Evolutionary conservation across 2,888 invertebrate genomes (phyloP), one percentile per base, ranked within the genome.

Genomic region (Amiota mariae): DNA sequence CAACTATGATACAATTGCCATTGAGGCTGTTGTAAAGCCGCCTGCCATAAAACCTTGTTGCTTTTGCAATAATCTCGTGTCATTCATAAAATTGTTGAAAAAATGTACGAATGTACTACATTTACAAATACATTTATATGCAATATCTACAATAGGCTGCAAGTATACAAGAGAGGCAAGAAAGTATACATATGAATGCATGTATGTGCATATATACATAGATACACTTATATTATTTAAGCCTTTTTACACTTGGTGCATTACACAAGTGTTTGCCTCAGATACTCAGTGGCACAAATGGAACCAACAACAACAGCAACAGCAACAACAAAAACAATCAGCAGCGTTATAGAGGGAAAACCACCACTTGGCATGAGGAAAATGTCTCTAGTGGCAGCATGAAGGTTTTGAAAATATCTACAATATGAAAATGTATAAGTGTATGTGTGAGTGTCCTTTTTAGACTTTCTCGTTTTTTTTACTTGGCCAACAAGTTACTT

Each of bases 231-330:
- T 36, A n/a, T 13, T 24, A 36, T 36, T 67, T 18, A 51, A 24
- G 46, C 67, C 20, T 67, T 66, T 11, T 47, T 18, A n/a, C n/a
- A 63, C 48, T 66, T 59, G n/a, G 24, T 51, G 51, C 67, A 67
- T 51, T 67, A 51, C 11, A 67, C n/a, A 57, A 49, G 51, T 67
- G 51, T 67, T 67, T 67, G 67, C 67, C 51, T 36, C 36, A 36
- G 36, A 36, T 4, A 36, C 36, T 36, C 36, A 36, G 36, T 36
- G 36, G 36, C 8, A 36, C 36, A 2, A 36, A 36, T 36, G 36
- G 8, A 36, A 36, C 36, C 36, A 36, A 36, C 36, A 36, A 36
- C 8, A 36, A 6, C 36, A 36, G 24, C 24, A 24, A 3, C 36
- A 36, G 6, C 36, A 36, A 36, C 8, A 36, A 36, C 36, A 24